phyloP scores from a whole-genome alignment of 1,140 invertebrate genomes.

The Drosophila pandora region DNA sequence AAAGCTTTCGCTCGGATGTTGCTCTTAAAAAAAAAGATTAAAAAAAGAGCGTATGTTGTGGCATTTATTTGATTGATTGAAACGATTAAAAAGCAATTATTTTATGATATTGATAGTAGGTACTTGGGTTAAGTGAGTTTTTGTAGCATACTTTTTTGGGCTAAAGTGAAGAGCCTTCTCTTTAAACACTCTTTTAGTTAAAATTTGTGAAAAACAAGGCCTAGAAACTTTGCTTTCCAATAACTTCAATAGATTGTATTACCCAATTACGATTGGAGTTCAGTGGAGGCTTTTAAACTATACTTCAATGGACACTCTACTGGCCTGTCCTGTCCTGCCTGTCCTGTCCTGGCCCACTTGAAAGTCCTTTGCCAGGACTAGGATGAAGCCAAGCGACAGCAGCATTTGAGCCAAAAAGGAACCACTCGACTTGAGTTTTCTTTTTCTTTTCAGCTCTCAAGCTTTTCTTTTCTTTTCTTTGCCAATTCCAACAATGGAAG shows the following conservation, averaged over 20 bases:
- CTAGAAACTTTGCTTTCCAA: no score
- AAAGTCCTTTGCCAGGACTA: slow-evolving; percentile 5
- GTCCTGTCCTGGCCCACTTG: neutral
- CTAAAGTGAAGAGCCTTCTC: no score
- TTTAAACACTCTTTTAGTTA: no score
- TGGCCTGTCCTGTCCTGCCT: neutral
- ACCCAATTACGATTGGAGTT: slow-evolving; percentile 36
- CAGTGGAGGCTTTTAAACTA: slow-evolving; percentile 51
- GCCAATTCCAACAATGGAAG: slow-evolving; percentile 31
- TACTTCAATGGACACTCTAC: slow-evolving; percentile 45
- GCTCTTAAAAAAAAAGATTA: no score
- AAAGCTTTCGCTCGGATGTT: neutral
- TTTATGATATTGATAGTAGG: no score
- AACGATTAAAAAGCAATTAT: no score
- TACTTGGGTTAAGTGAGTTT: no score
- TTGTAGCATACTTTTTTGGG: no score
- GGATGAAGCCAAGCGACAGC: slow-evolving; percentile 14
- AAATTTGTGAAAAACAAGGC: no score
- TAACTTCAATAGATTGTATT: slow-evolving; percentile 15
- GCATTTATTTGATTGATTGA: no score
- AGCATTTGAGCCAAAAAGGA: slow-evolving; percentile 50
- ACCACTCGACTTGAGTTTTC: slow-evolving; percentile 39
- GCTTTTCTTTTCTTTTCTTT: slow-evolving; percentile 26
- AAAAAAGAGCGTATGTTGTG: no score
- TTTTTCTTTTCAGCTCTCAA: slow-evolving; percentile 17